A percentile compares a stretch with the other conserved stretches of the same genome.
Evolutionary conservation across 2,113 vertebrate species (phyloP).

Genomic region (Thryonomys swinderianus): DNA sequence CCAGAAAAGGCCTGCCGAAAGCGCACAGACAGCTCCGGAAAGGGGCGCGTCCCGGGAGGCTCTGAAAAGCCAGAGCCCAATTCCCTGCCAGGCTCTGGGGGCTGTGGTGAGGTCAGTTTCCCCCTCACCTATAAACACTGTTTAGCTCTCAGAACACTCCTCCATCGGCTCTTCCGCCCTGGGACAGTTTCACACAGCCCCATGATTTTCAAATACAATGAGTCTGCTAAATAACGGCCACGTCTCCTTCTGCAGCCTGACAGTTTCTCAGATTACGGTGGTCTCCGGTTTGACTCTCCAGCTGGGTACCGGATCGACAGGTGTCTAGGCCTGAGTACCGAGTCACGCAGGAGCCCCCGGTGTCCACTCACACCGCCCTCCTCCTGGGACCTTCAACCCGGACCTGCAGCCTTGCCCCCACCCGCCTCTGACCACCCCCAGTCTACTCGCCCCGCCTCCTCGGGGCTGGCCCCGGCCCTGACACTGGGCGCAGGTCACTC

Average conservation of each 20-base stretch:
- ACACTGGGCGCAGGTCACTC: no score
- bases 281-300: not conserved
- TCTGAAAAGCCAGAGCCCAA: accelerated
- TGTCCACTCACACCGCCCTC: accelerated
- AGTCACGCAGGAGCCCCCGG: not conserved
- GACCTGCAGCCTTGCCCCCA: not conserved
- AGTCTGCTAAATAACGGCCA: not conserved
- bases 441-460: not conserved
- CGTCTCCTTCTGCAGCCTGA: not conserved
- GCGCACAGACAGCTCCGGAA: accelerated
- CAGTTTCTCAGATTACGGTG: not conserved
- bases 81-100: not conserved
- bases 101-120: no score
- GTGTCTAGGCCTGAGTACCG: no score
- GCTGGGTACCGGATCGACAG: not conserved
- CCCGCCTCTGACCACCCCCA: no score
- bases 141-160: not conserved
- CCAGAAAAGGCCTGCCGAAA: not conserved
- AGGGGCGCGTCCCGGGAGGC: accelerated
- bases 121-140: not conserved
- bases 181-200: not conserved
- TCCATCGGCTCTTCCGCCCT: not conserved
- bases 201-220: not conserved
- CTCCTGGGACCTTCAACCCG: accelerated
- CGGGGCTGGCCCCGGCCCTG: accelerated